Conservation (phyloP, 2,888 invertebrate genomes). For the Neoascia interrupta region DNA sequence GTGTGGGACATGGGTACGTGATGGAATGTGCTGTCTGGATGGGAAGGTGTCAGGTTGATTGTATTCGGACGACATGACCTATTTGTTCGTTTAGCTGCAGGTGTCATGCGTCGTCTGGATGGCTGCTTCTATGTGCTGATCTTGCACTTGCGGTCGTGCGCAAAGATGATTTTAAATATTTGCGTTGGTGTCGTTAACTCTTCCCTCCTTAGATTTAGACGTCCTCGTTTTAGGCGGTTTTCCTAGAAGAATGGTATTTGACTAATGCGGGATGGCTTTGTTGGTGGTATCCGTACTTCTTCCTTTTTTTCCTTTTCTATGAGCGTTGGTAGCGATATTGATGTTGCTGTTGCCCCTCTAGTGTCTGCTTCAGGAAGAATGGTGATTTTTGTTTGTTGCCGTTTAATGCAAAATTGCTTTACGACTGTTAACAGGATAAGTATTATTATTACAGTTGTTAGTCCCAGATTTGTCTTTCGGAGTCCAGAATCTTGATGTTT, state of each 20-base stretch:
- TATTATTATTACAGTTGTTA: background rate
- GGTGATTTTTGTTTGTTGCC: background rate
- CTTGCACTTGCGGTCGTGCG: background rate
- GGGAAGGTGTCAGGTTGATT: too few species aligned
- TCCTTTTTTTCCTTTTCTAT: background rate
- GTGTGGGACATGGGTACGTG: too few species aligned
- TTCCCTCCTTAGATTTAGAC: constrained; percentile 11
- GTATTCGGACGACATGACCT: too few species aligned
- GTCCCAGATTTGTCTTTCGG: too few species aligned
- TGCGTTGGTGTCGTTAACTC: constrained; percentile 7
- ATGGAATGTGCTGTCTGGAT: too few species aligned
- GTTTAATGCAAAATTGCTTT: background rate
- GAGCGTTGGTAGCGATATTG: background rate
- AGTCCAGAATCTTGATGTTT: background rate
- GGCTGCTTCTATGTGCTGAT: too few species aligned
- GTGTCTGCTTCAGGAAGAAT: too few species aligned
- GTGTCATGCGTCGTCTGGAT: background rate
- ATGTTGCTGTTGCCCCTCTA: background rate
- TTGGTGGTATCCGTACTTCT: too few species aligned
- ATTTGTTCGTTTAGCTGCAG: too few species aligned
- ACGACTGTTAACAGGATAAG: background rate
- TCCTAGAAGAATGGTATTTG: constrained; percentile 1
- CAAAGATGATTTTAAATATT: background rate
- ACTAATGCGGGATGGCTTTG: background rate
- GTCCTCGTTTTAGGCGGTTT: constrained; percentile 2